Evolutionary conservation across 2,113 vertebrate species (phyloP).

Genomic region (Strix aluco): DNA sequence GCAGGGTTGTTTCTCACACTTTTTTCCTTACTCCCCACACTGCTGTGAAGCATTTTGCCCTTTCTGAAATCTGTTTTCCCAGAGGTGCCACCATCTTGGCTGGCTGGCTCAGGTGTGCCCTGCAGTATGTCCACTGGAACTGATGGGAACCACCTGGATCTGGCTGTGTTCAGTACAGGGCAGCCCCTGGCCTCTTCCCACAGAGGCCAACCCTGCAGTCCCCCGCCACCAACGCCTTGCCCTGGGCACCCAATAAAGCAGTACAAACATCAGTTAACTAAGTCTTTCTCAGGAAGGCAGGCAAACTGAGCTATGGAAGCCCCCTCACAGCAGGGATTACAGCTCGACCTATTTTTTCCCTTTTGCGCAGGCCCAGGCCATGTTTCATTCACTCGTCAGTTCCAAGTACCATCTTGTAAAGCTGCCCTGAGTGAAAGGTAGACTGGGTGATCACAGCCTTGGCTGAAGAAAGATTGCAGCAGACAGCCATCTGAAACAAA

Average conservation of each 20-base stretch:
- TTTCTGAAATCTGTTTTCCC: neutral
- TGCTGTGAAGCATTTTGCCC: neutral
- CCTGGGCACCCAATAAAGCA: neutral
- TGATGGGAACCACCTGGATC: neutral
- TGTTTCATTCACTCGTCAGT: neutral
- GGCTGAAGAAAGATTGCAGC: neutral
- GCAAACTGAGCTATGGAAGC: neutral
- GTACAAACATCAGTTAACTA: neutral
- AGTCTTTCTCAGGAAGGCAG: neutral
- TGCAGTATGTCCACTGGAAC: neutral
- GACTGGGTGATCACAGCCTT: neutral
- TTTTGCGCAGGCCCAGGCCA: neutral
- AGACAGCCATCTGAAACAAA: neutral
- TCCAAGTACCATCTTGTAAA: neutral
- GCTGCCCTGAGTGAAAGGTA: neutral
- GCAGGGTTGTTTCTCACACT: neutral
- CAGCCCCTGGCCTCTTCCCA: neutral
- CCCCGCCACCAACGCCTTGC: neutral
- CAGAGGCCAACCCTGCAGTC: neutral
- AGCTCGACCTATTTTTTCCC: neutral
- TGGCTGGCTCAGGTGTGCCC: neutral
- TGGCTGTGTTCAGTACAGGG: accelerated
- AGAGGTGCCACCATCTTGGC: neutral
- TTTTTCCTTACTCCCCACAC: neutral
- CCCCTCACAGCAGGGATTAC: neutral